Conservation (phyloP, 2,888 invertebrate genomes). For the Drosophila mimetica region DNA sequence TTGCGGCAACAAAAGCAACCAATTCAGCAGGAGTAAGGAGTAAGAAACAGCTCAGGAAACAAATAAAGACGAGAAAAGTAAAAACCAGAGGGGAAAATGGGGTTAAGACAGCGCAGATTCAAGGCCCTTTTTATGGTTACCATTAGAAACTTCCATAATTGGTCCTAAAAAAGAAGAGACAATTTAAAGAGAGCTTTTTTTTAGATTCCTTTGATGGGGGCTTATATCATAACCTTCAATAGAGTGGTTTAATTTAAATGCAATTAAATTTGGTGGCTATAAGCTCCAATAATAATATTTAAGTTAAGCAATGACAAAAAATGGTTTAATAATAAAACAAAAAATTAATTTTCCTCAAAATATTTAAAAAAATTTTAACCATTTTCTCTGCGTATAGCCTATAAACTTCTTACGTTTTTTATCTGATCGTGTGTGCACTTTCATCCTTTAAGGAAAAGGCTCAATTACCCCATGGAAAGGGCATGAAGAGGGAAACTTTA, state of each 20-base stretch:
- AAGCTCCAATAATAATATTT: no score
- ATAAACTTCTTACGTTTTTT: not conserved
- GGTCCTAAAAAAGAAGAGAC: not conserved
- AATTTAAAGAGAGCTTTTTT: no score
- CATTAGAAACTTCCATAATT: not conserved
- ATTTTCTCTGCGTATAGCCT: not conserved
- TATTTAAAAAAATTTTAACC: no score
- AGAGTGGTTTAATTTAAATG: no score
- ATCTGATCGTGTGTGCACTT: not conserved
- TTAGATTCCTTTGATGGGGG: not conserved
- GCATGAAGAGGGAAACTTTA: conserved; percentile 53
- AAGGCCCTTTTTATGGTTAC: conserved; percentile 7
- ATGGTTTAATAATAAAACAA: no score
- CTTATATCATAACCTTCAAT: not conserved
- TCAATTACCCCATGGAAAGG: conserved; percentile 1
- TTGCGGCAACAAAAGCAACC: conserved; percentile 28
- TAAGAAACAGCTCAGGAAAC: conserved; percentile 41
- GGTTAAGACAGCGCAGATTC: not conserved
- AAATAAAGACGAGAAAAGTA: conserved; percentile 55
- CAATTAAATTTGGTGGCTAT: no score
- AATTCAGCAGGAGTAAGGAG: conserved; percentile 4
- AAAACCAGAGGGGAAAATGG: conserved; percentile 2
- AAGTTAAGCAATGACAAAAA: no score
- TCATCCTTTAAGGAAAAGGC: not conserved
- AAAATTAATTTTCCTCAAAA: no score